Base-by-base conservation (phyloP, 2,888 invertebrate genomes). In the Drosophila mimica region DNA sequence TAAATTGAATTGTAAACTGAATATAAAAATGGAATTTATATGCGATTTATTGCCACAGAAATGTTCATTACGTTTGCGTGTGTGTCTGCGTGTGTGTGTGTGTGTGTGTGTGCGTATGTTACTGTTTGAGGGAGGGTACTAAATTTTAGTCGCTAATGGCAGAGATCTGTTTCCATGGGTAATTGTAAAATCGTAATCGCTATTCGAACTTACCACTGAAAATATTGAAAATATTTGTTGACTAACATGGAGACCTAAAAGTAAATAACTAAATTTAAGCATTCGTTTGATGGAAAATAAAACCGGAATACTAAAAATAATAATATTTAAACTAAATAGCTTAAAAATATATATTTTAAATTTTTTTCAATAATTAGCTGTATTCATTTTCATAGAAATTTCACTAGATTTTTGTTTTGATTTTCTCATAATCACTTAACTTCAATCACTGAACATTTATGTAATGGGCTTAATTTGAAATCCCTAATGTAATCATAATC, bases 1-100 rank as follows among this genome's bases (percentile, higher is more conserved):
- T 76, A 81, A 89, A 88, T 89, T 89, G 87, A 89, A 89, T 88
- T 89, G 82, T 79, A 83, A 88, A 69, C 71, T 77, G 68, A 74
- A 86, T 72, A 76, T 63, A 76, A 67, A 72, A 56, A 70, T 70
- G 68, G 43, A 59, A 68, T 66, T 74, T 64, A 65, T 59, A 48
- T 70, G 31, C 31, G 48, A 58, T 67, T 70, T 76, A 61, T 71
- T 51, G 61, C 40, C 28, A 66, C 51, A 31, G 9, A 40, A 53
- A 28, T 59, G 31, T 20, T 20, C 38, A 43, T 51, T 7, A 9
- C 15, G 17, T 8, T 34, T 17, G 20, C 28, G 3, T 4, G 30
- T n/a, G 28, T 51, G 1, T 20, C 20, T 60, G 38, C 30, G 40
- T 31, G 43, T 48, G 40, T 46, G 48, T 31, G 30, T 40, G 66